Evolutionary conservation across 2,797 vertebrate genomes (phyloP).

Genomic region (Platalea minor): DNA sequence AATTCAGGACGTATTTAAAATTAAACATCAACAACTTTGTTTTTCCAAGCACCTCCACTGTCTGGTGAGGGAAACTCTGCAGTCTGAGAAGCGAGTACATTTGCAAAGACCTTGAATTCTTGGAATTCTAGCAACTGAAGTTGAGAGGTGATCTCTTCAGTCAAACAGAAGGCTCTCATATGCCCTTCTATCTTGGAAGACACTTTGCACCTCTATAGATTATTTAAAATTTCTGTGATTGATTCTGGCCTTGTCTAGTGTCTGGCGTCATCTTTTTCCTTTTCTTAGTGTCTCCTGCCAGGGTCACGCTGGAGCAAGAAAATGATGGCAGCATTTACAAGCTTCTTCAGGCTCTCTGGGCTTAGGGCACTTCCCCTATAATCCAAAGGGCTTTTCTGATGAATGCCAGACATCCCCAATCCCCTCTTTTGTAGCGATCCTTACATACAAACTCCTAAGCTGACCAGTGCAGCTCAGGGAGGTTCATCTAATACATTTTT

Average conservation of each 20-base stretch:
- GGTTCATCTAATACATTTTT: not conserved
- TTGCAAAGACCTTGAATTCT: conserved; percentile 20
- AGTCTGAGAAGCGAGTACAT: not conserved
- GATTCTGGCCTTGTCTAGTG: not conserved
- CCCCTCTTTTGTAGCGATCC: not conserved
- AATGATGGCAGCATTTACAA: not conserved
- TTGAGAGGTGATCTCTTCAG: conserved; percentile 27
- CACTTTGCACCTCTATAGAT: not conserved
- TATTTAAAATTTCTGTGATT: not conserved
- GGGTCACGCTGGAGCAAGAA: not conserved
- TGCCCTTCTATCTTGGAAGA: not conserved
- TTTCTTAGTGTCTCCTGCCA: not conserved
- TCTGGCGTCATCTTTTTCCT: not conserved
- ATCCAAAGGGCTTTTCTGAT: not conserved
- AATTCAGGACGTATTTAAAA: not conserved
- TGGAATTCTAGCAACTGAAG: conserved; percentile 31
- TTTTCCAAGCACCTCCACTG: not conserved
- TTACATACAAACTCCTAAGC: fast-evolving
- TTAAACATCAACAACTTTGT: not conserved
- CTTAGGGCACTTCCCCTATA: not conserved
- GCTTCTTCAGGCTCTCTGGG: not conserved
- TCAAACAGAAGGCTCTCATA: not conserved
- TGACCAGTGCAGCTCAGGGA: not conserved
- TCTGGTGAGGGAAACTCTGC: not conserved
- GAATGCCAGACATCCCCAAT: not conserved